A percentile compares a stretch with the other conserved stretches of the same genome.
These are phyloP conservation scores for Remorina albescens DNA, from an alignment of 2,797 vertebrate genomes.

Conservation along the genomic window DNA sequence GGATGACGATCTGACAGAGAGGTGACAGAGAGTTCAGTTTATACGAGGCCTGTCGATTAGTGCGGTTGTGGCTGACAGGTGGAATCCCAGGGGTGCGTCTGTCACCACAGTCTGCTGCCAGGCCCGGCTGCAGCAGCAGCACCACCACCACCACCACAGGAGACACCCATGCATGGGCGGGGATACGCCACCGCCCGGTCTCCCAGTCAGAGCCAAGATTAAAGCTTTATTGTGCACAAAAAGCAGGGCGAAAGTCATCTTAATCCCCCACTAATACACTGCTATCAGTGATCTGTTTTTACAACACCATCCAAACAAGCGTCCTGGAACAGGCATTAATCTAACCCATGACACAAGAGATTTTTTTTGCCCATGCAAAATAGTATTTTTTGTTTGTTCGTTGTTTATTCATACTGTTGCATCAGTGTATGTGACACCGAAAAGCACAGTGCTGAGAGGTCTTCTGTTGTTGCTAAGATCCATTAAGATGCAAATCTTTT, in stretches of 20 bases:
- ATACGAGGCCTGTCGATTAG: constrained; percentile 91
- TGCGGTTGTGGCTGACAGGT: constrained; percentile 91
- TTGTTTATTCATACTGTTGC: constrained; percentile 27
- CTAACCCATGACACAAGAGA: constrained; percentile 44
- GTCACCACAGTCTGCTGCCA: constrained; percentile 89
- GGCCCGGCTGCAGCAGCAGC: constrained; percentile 73
- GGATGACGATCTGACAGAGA: constrained; percentile 92
- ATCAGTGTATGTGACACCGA: constrained; percentile 32
- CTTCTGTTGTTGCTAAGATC: constrained; percentile 64
- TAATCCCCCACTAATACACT: constrained; percentile 71
- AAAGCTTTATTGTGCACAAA: constrained; percentile 75
- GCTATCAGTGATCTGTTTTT: constrained; percentile 69
- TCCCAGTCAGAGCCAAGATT: constrained; percentile 68
- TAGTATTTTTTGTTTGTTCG: constrained; percentile 30
- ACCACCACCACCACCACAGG: constrained; percentile 67
- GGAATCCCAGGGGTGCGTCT: constrained; percentile 93
- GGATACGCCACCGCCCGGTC: constrained; percentile 33
- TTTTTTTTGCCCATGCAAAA: constrained; percentile 28
- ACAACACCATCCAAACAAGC: constrained; percentile 57
- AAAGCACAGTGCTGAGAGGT: constrained; percentile 46
- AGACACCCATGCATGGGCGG: constrained; percentile 68
- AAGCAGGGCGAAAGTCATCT: constrained; percentile 72
- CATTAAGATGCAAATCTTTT: constrained; percentile 70
- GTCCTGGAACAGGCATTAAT: constrained; percentile 52
- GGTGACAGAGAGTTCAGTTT: constrained; percentile 90